Base-by-base conservation (phyloP, 2,797 vertebrate species). In the Amblyopsis hoosieri region DNA sequence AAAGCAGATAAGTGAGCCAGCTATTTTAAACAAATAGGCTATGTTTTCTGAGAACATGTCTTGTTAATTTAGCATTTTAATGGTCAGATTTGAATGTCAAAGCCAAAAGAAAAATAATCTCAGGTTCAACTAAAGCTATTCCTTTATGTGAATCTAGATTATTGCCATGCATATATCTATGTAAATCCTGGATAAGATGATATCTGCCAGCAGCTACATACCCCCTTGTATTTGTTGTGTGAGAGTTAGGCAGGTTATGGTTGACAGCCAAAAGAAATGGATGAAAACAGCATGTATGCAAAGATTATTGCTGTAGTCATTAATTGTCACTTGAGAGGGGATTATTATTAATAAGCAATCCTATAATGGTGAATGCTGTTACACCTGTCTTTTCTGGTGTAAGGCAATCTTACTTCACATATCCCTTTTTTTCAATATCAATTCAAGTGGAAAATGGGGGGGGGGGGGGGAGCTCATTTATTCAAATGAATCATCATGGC, bases 141-240 rank as follows among this genome's bases (percentile, higher is more conserved):
- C 69, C 4, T 14, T 12, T 48, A 1, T 64, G 53, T 60, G 61
- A 70, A 61, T 67, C 46, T 69, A 79, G 89, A 74, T 88, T 87
- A 90, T 84, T 79, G 84, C 78, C 57, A 64, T 82, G 54, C 77
- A 81, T 90, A 85, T 87, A 89, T 89, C 82, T 87, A 87, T 91
- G 87, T 83, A 89, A 92, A 92, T 90, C 90, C 90, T 76, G 84
- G 79, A 86, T 87, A 89, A 90, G 87, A 91, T 87, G 74, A 81
- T 81, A 85, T 92, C 85, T 89, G 87, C 87, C 85, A 80, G 75
- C 66, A 86, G 88, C 81, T 52, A 78, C 78, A 78, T 80, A 81
- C 84, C 85, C 82, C 74, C 64, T 76, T 74, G 86, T 85, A 87
- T 84, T 88, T 84, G 64, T 67, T 85, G 57, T 78, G 54, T 75